Evolutionary conservation across 2,113 vertebrate species (phyloP).

Genomic region (Odocoileus hemionus): DNA sequence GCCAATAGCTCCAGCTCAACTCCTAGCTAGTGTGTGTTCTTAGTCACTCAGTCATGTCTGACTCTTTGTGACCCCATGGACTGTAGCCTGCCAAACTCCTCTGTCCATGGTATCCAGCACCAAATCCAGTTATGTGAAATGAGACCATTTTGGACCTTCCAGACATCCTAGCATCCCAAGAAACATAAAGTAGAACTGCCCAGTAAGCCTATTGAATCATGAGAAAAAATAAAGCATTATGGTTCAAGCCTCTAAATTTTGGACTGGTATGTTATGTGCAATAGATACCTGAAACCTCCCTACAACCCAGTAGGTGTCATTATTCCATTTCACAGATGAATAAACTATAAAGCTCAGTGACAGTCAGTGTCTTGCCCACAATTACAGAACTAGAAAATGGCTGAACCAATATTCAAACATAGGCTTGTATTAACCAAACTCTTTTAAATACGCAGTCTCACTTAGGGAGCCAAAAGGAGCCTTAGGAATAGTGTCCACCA

Average conservation of each 20-base stretch:
- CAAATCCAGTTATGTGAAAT: neutral
- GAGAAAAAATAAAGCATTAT: neutral
- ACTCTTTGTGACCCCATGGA: neutral
- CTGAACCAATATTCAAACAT: neutral
- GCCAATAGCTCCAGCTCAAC: neutral
- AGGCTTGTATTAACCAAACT: neutral
- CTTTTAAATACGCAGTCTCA: neutral
- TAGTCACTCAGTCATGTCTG: neutral
- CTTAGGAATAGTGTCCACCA: neutral
- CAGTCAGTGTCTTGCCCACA: neutral
- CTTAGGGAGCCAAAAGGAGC: neutral
- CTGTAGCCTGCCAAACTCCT: neutral
- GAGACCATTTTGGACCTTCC: neutral
- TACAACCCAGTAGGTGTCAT: neutral
- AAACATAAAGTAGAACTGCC: neutral
- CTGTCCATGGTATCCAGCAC: neutral
- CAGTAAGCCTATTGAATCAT: neutral
- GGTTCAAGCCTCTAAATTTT: neutral
- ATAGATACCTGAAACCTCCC: neutral
- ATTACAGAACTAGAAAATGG: neutral
- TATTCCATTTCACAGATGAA: neutral
- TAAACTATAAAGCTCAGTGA: neutral
- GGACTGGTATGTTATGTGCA: too few relatives aligned
- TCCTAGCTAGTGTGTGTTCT: neutral
- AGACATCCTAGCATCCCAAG: neutral